These are phyloP conservation scores for Acrossocheilus fasciatus DNA, from an alignment of 2,797 vertebrate species.

Conservation along the genomic window DNA sequence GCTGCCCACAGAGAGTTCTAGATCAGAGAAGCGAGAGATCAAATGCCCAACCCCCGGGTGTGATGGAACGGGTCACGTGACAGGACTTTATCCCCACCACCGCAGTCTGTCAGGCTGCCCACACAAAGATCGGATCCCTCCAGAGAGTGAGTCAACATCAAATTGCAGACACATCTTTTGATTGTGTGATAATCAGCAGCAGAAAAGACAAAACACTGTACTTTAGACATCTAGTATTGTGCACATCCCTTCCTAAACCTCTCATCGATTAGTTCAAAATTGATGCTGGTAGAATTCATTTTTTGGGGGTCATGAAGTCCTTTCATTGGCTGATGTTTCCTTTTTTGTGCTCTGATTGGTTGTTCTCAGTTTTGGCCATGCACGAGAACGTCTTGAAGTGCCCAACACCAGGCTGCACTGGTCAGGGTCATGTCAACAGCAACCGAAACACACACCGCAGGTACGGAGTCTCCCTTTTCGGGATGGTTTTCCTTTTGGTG, in stretches of 20 bases:
- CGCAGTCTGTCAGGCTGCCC: conserved; percentile 97
- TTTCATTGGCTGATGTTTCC: not conserved
- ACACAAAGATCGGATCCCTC: conserved; percentile 98
- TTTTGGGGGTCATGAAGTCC: not conserved
- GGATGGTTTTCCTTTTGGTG: not conserved
- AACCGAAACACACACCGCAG: conserved; percentile 98
- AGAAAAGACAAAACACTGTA: conserved; percentile 7
- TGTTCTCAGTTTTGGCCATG: conserved; percentile 91
- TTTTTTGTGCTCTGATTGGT: conserved; percentile 20
- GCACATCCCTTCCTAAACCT: not conserved
- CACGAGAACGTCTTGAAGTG: conserved; percentile 98
- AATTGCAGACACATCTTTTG: conserved; percentile 29
- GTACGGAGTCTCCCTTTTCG: conserved; percentile 71
- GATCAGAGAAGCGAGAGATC: conserved; percentile 94
- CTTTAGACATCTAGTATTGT: not conserved
- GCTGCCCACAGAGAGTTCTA: conserved; percentile 83
- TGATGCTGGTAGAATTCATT: not conserved
- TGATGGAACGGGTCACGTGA: conserved; percentile 96
- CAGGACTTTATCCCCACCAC: conserved; percentile 97
- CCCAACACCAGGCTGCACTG: conserved; percentile 96
- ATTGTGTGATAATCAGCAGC: conserved; percentile 15
- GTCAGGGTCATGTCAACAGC: conserved; percentile 98
- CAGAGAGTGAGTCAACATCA: conserved; percentile 89
- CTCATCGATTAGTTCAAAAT: not conserved
- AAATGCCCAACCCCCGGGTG: conserved; percentile 98